Evolutionary conservation across 2,797 vertebrate species (phyloP).

Genomic region (Enteromius afrohamiltoni): DNA sequence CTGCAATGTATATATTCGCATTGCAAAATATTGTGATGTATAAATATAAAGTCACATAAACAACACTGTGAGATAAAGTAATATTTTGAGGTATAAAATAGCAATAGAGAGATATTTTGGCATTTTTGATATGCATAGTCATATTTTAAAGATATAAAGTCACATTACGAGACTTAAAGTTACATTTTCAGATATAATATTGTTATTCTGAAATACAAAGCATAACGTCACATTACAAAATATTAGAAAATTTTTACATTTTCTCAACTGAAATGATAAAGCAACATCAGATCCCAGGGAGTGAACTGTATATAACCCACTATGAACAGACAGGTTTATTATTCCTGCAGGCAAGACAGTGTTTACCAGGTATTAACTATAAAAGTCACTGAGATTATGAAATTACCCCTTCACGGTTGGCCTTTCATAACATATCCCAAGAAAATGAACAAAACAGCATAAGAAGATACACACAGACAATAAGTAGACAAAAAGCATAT

Average conservation of each 20-base stretch:
- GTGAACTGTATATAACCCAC: neutral
- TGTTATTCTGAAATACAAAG: neutral
- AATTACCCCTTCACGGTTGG: neutral
- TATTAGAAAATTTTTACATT: neutral
- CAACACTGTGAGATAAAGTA: too few species aligned
- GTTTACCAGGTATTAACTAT: conserved; percentile 22
- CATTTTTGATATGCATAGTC: too few species aligned
- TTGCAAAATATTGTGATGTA: too few species aligned
- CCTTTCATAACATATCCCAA: neutral
- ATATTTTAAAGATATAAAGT: too few species aligned
- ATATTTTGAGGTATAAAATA: too few species aligned
- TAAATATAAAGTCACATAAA: neutral
- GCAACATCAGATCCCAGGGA: neutral
- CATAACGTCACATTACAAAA: neutral
- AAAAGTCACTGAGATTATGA: conserved; percentile 2
- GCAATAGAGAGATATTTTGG: too few species aligned
- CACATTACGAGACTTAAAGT: neutral
- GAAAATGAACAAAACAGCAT: conserved; percentile 5
- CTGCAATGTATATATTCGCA: neutral
- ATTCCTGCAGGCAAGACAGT: neutral
- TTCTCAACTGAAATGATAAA: neutral
- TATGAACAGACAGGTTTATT: conserved; percentile 7
- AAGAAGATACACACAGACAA: conserved; percentile 12
- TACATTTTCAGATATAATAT: neutral
- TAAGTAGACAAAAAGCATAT: conserved; percentile 61